Conservation (phyloP, 2,888 invertebrate genomes). For the Amphiduros pacificus region DNA sequence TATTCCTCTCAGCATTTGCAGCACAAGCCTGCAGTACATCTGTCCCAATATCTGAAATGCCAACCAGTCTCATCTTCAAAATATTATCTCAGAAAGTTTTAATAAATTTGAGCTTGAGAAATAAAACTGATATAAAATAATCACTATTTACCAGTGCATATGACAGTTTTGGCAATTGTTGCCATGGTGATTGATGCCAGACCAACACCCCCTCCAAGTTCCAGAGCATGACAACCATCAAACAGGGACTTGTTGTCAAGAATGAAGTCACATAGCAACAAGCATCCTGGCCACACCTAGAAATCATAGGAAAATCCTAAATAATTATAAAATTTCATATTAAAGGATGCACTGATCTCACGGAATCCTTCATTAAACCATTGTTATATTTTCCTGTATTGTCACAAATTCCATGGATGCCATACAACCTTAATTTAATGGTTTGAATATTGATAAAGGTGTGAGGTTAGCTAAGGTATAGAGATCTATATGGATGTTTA, state of each 20-base stretch:
- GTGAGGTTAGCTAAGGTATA: too few relatives aligned
- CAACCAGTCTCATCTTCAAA: background rate
- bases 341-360: too few relatives aligned
- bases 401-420: background rate
- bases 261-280: slow-evolving; percentile 25
- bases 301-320: background rate
- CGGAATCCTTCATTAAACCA: too few relatives aligned
- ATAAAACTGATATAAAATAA: too few relatives aligned
- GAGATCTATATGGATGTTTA: slow-evolving; percentile 24
- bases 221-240: slow-evolving; percentile 9
- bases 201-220: slow-evolving; percentile 23
- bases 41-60: slow-evolving; percentile 4
- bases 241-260: slow-evolving; percentile 7
- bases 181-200: slow-evolving; percentile 15
- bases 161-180: slow-evolving; percentile 13
- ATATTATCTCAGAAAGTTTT: background rate
- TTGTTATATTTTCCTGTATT: background rate
- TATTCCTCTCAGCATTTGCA: background rate
- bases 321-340: background rate
- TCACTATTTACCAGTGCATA: slow-evolving; percentile 20
- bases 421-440: too few relatives aligned
- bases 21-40: slow-evolving; percentile 3
- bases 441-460: too few relatives aligned
- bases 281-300: slow-evolving; percentile 21
- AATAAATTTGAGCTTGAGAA: background rate